phyloP scores from a whole-genome alignment of 2,888 invertebrate species.

The Tryphoninae sp. region DNA sequence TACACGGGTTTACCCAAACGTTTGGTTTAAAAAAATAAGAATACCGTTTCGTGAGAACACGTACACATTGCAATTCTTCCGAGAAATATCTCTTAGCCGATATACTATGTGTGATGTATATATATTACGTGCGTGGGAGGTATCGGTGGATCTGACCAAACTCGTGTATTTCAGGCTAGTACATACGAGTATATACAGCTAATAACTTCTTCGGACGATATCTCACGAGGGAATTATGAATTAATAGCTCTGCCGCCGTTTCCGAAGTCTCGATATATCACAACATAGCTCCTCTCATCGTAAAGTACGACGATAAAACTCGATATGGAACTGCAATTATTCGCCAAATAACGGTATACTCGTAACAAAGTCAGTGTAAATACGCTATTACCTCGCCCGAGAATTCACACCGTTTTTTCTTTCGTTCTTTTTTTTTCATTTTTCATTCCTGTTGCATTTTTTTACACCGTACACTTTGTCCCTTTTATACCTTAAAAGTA shows the following conservation, averaged over 20 bases:
- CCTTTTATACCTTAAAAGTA: not conserved
- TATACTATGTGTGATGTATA: not conserved
- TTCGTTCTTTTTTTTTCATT: not conserved
- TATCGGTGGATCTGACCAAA: constrained; percentile 7
- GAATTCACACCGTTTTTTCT: not conserved
- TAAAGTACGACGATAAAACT: not conserved
- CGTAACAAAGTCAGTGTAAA: not conserved
- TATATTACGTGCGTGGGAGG: constrained; percentile 12
- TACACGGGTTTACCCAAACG: not conserved
- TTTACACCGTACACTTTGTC: too few species aligned
- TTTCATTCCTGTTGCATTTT: not conserved
- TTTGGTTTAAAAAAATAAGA: not conserved
- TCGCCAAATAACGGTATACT: not conserved
- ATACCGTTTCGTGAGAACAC: not conserved
- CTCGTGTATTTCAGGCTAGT: not conserved
- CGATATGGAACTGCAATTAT: not conserved
- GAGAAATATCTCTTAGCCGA: constrained; percentile 10
- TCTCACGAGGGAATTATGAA: constrained; percentile 26
- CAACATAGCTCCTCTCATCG: not conserved
- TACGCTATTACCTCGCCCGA: not conserved
- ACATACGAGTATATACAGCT: not conserved
- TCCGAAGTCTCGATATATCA: not conserved
- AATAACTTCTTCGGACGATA: not conserved
- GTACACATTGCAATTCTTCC: constrained; percentile 15
- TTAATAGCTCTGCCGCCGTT: not conserved